A percentile compares a stretch with the other conserved stretches of the same genome.
phyloP scores from a whole-genome alignment of 2,888 invertebrate species.

The Gerris lacustris region DNA sequence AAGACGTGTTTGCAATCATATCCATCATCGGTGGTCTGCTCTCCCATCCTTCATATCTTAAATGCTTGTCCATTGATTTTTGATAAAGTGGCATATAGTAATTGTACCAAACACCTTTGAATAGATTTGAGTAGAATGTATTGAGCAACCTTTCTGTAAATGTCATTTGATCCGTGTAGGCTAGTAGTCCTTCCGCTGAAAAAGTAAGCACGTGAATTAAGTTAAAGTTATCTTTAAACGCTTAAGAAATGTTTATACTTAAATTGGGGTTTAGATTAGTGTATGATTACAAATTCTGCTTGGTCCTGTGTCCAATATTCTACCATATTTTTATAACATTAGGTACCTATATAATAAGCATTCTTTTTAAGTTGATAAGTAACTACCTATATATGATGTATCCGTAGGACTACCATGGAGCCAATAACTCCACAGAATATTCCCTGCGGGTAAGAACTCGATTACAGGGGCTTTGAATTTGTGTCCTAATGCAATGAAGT shows the following conservation, averaged over 20 bases:
- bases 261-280: too few relatives aligned
- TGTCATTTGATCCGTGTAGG: slow-evolving; percentile 14
- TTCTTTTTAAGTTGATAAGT: not conserved
- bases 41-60: slow-evolving; percentile 25
- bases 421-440: slow-evolving; percentile 1
- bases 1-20: slow-evolving; percentile 23
- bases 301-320: too few relatives aligned
- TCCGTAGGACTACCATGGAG: not conserved
- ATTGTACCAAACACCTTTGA: slow-evolving; percentile 11
- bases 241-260: not conserved
- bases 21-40: slow-evolving; percentile 21
- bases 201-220: not conserved
- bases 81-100: slow-evolving; percentile 24
- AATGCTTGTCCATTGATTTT: slow-evolving; percentile 19
- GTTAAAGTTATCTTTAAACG: not conserved
- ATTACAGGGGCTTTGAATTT: slow-evolving; percentile 7
- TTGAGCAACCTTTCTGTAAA: slow-evolving; percentile 14
- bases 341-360: too few relatives aligned
- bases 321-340: too few relatives aligned
- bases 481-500: not conserved
- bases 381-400: not conserved
- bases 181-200: not conserved
- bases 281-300: too few relatives aligned
- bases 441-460: not conserved
- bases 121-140: not conserved